Evolutionary conservation across 2,797 vertebrate species (phyloP).

Genomic region (Danio jaintianensis): DNA sequence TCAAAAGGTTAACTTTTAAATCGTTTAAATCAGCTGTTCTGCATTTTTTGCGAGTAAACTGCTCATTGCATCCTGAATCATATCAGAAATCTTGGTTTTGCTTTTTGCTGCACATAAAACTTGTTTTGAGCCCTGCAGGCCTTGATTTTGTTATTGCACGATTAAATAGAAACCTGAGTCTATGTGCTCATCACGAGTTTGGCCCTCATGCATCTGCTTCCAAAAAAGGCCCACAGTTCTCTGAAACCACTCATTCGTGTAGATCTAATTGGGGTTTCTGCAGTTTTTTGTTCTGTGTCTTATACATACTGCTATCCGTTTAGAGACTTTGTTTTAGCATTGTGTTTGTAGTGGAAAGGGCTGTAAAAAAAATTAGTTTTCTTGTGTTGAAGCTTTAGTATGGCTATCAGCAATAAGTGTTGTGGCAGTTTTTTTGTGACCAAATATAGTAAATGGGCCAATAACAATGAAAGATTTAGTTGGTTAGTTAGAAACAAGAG

Average conservation of each 20-base stretch:
- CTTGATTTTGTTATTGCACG: slow-evolving; percentile 52
- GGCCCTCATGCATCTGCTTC: slow-evolving; percentile 29
- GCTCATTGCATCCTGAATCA: neutral
- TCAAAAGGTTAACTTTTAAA: neutral
- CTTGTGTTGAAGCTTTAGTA: neutral
- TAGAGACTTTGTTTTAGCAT: too few relatives aligned
- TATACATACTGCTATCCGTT: neutral
- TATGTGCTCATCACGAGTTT: slow-evolving; percentile 65
- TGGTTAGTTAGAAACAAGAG: too few relatives aligned
- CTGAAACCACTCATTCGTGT: neutral
- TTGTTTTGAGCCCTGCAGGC: slow-evolving; percentile 10
- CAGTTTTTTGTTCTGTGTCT: neutral
- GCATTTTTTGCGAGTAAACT: too few relatives aligned
- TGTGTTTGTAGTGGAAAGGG: too few relatives aligned
- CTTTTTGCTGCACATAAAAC: neutral
- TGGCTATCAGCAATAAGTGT: too few relatives aligned
- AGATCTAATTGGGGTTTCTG: neutral
- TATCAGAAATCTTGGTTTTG: neutral
- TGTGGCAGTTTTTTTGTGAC: too few relatives aligned
- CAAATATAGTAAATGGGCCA: too few relatives aligned
- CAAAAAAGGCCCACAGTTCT: neutral
- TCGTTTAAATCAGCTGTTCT: neutral
- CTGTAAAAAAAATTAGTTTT: neutral
- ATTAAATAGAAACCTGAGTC: slow-evolving; percentile 59
- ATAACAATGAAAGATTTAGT: too few relatives aligned